Evolutionary conservation across 2,888 invertebrate species (phyloP).

Genomic region (Mactromeris polynyma): DNA sequence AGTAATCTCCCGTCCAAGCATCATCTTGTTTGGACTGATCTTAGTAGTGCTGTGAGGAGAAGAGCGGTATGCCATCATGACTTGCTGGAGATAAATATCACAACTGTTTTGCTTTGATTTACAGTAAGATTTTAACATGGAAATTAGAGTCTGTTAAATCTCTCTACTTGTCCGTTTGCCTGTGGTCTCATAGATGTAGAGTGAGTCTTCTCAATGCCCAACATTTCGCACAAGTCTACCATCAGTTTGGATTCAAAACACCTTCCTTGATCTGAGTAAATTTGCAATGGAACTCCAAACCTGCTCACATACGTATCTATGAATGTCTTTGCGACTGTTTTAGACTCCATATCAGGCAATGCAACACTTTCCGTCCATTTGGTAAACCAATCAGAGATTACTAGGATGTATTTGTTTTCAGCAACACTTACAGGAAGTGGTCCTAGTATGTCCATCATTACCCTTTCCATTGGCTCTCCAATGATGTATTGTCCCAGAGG

Average conservation of each 20-base stretch:
- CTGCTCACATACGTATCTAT: constrained; percentile 27
- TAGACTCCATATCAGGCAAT: constrained; percentile 45
- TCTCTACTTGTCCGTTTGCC: too few relatives aligned
- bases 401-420: constrained; percentile 52
- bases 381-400: constrained; percentile 49
- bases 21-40: constrained; percentile 60
- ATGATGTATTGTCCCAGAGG: constrained; percentile 36
- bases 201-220: neutral
- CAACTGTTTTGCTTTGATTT: constrained; percentile 43
- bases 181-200: neutral
- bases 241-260: neutral
- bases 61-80: constrained; percentile 65
- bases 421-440: constrained; percentile 27
- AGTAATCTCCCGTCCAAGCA: constrained; percentile 50
- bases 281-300: neutral
- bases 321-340: constrained; percentile 19
- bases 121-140: constrained; percentile 51
- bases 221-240: neutral
- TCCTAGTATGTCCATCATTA: constrained; percentile 49
- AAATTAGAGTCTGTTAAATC: constrained; percentile 51
- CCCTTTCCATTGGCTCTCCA: constrained; percentile 53
- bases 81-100: constrained; percentile 57
- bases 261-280: neutral
- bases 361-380: constrained; percentile 57
- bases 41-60: constrained; percentile 49